Conservation (phyloP, 2,888 invertebrate species). For the Timema cristinae region DNA sequence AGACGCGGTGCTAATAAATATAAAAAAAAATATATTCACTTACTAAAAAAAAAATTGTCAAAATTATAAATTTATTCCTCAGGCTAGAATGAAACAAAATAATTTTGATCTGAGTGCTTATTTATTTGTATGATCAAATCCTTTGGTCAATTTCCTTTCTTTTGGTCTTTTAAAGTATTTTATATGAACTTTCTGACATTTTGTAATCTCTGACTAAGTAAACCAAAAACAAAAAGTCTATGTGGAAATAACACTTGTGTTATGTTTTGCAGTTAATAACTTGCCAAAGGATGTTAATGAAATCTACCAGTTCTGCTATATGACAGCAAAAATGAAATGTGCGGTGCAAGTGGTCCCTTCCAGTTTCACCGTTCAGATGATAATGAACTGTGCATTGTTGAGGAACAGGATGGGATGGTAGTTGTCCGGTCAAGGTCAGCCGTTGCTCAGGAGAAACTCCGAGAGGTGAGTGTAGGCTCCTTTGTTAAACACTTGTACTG, state of each 20-base stretch:
- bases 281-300: slow-evolving; percentile 31
- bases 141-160: no score
- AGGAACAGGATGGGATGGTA: slow-evolving; percentile 28
- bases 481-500: no score
- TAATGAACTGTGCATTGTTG: slow-evolving; percentile 31
- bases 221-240: no score
- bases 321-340: slow-evolving; percentile 27
- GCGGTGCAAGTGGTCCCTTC: slow-evolving; percentile 33
- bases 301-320: slow-evolving; percentile 33
- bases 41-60: neutral
- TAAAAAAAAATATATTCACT: neutral
- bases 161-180: no score
- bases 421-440: slow-evolving; percentile 31
- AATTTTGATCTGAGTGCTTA: neutral
- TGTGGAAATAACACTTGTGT: no score
- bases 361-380: slow-evolving; percentile 31
- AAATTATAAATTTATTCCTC: neutral
- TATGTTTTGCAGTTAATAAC: slow-evolving; percentile 23
- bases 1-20: neutral
- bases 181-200: no score
- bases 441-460: slow-evolving; percentile 29
- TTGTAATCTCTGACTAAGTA: no score
- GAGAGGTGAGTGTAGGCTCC: slow-evolving; percentile 20
- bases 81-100: neutral
- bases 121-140: no score